Evolutionary conservation across 2,888 invertebrate species (phyloP).

Genomic region (Habrosyne pyritoides): DNA sequence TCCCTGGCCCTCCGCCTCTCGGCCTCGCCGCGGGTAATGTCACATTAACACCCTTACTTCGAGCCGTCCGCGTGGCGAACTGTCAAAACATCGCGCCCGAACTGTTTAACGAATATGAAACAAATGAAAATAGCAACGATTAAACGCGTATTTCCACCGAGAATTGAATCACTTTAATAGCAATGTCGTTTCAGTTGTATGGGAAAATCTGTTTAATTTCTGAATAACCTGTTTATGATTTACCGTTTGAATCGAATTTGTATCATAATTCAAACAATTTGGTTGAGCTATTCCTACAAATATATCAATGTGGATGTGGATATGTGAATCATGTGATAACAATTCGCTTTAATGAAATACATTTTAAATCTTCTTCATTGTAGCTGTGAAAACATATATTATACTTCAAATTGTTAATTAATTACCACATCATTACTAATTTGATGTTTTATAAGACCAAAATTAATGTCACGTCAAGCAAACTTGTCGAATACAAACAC

Average conservation of each 20-base stretch:
- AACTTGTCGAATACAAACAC: constrained; percentile 63
- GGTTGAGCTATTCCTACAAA: too few relatives aligned
- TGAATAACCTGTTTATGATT: not conserved
- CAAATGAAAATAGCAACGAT: constrained; percentile 52
- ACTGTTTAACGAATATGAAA: constrained; percentile 66
- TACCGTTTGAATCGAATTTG: too few relatives aligned
- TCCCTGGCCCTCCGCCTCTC: constrained; percentile 29
- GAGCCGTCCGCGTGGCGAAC: constrained; percentile 54
- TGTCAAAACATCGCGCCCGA: constrained; percentile 73
- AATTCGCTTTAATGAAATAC: too few relatives aligned
- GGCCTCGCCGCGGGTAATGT: constrained; percentile 63
- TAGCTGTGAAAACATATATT: too few relatives aligned
- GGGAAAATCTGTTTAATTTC: not conserved
- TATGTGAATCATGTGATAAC: too few relatives aligned
- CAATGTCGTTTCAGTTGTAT: not conserved
- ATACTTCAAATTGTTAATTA: too few relatives aligned
- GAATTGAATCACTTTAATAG: constrained; percentile 1
- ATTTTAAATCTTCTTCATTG: too few relatives aligned
- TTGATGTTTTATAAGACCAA: constrained; percentile 1
- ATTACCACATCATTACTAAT: not conserved
- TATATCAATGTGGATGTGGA: too few relatives aligned
- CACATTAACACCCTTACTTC: constrained; percentile 79
- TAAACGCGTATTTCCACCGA: constrained; percentile 4
- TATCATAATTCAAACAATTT: too few relatives aligned
- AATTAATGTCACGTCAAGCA: constrained; percentile 39